These are phyloP conservation scores for Chymomyza fuscimana DNA, from an alignment of 2,888 invertebrate species.

Conservation along the genomic window DNA sequence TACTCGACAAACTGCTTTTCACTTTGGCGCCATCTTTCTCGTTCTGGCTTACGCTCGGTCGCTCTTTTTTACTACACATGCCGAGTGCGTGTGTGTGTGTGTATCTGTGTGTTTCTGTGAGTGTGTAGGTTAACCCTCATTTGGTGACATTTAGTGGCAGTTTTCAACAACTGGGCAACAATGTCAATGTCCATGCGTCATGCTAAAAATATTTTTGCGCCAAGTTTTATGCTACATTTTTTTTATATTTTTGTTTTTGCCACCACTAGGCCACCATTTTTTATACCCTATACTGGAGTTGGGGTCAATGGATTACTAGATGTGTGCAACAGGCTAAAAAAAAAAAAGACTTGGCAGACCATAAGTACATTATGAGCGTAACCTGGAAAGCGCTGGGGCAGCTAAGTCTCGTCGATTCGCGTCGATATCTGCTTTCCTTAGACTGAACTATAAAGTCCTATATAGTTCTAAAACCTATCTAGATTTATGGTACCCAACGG, in stretches of 20 bases:
- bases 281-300: background rate
- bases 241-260: slow-evolving; percentile 18
- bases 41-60: background rate
- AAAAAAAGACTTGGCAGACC: too few relatives aligned
- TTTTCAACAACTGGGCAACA: slow-evolving; percentile 63
- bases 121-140: slow-evolving; percentile 57
- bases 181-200: slow-evolving; percentile 48
- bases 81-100: slow-evolving; percentile 28
- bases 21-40: slow-evolving; percentile 1
- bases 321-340: background rate
- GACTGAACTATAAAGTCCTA: too few relatives aligned
- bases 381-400: too few relatives aligned
- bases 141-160: slow-evolving; percentile 71
- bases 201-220: slow-evolving; percentile 55
- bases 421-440: too few relatives aligned
- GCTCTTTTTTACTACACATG: background rate
- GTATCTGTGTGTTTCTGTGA: background rate
- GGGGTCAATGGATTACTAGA: background rate
- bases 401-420: too few relatives aligned
- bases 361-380: too few relatives aligned
- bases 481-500: too few relatives aligned
- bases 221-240: slow-evolving; percentile 7
- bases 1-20: slow-evolving; percentile 4
- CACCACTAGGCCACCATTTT: background rate
- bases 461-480: too few relatives aligned